These are phyloP conservation scores for Bombyx mandarina DNA, from an alignment of 1,140 invertebrate species.

Conservation along the genomic window DNA sequence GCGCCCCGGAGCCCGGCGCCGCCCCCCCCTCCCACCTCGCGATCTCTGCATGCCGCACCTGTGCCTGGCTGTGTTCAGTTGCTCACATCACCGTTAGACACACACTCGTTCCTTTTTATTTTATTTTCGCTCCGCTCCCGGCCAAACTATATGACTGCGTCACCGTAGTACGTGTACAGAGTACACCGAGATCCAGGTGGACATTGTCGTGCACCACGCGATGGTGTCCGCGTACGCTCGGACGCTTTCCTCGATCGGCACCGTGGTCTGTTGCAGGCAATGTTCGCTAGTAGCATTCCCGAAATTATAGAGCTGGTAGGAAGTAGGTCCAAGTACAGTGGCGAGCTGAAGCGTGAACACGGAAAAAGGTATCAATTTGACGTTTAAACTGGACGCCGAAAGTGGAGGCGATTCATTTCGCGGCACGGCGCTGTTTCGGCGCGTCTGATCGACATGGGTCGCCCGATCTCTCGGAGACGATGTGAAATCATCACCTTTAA, in stretches of 20 bases:
- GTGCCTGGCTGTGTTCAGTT: slow-evolving; percentile 71
- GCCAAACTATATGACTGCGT: slow-evolving; percentile 55
- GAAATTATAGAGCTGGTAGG: slow-evolving; percentile 99
- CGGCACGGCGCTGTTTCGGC: slow-evolving; percentile 15
- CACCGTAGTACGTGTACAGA: slow-evolving; percentile 57
- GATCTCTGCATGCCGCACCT: slow-evolving; percentile 66
- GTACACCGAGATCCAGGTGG: slow-evolving; percentile 38
- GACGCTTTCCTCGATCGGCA: slow-evolving; percentile 56
- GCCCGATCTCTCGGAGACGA: slow-evolving; percentile 52
- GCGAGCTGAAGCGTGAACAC: slow-evolving; percentile 96
- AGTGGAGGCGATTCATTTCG: slow-evolving; percentile 56
- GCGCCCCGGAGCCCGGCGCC: slow-evolving; percentile 20
- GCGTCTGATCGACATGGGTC: slow-evolving; percentile 37
- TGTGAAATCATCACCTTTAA: slow-evolving; percentile 56
- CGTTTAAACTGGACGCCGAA: slow-evolving; percentile 52
- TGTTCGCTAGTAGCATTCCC: slow-evolving; percentile 98
- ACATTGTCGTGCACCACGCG: slow-evolving; percentile 68
- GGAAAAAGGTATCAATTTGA: slow-evolving; percentile 99
- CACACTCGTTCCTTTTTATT: slow-evolving; percentile 60
- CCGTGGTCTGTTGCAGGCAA: slow-evolving; percentile 85
- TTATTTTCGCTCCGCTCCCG: slow-evolving; percentile 64
- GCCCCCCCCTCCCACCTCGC: slow-evolving; percentile 56
- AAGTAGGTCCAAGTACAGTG: slow-evolving; percentile 97
- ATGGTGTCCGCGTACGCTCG: slow-evolving; percentile 55
- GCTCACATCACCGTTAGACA: slow-evolving; percentile 70